A percentile compares a stretch with the other conserved stretches of the same genome.
phyloP scores from a whole-genome alignment of 2,888 invertebrate species.

The Drosophila incognita region DNA sequence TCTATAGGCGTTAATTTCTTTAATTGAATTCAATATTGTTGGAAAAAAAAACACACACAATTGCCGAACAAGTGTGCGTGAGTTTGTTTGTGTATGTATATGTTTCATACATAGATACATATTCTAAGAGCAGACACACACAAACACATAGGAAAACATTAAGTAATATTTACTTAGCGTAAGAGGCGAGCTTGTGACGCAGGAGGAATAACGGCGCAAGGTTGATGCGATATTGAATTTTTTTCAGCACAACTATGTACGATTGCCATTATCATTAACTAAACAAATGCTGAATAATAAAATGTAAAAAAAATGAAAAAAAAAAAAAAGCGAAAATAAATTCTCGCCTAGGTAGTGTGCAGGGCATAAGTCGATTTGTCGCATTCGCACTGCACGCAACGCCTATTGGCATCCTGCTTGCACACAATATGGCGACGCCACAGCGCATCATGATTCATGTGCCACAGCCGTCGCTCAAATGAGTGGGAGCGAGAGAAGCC shows the following conservation, averaged over 20 bases:
- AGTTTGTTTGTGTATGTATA: slow-evolving; percentile 39
- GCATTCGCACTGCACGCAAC: slow-evolving; percentile 53
- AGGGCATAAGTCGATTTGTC: slow-evolving; percentile 46
- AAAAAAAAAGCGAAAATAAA: slow-evolving; percentile 31
- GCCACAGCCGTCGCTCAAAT: slow-evolving; percentile 25
- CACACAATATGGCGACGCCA: slow-evolving; percentile 72
- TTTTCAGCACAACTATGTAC: slow-evolving; percentile 44
- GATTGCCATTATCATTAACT: slow-evolving; percentile 52
- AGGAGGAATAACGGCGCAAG: slow-evolving; percentile 29
- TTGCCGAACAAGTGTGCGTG: slow-evolving; percentile 20
- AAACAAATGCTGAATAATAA: slow-evolving; percentile 62
- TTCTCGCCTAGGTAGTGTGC: slow-evolving; percentile 54
- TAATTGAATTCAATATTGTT: slow-evolving; percentile 71
- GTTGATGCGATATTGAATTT: slow-evolving; percentile 44
- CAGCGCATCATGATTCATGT: slow-evolving; percentile 65
- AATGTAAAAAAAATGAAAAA: slow-evolving; percentile 37
- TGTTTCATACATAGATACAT: slow-evolving; percentile 68
- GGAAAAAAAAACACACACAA: slow-evolving; percentile 35
- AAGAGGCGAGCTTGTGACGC: slow-evolving; percentile 32
- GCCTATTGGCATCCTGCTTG: slow-evolving; percentile 51
- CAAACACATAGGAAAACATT: slow-evolving; percentile 66
- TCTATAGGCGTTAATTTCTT: slow-evolving; percentile 57
- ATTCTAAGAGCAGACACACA: slow-evolving; percentile 62
- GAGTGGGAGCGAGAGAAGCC: slow-evolving; percentile 51
- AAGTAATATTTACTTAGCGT: slow-evolving; percentile 74